Evolutionary conservation across 2,797 vertebrate genomes (phyloP).

Genomic region (Dicrostonyx torquatus): DNA sequence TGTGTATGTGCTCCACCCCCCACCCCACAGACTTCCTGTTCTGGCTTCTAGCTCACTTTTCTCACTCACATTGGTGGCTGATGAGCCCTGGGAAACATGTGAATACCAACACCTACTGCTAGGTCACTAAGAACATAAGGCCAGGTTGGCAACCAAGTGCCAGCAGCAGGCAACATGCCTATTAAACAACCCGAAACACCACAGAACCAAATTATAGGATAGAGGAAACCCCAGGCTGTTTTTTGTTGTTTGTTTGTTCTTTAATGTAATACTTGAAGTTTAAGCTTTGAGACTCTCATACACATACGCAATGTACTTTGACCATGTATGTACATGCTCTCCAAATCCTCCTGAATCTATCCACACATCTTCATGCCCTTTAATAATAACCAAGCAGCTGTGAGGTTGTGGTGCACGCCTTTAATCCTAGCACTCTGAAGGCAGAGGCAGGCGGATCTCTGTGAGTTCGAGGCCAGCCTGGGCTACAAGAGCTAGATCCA

Average conservation of each 20-base stretch:
- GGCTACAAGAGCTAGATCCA: too few species aligned
- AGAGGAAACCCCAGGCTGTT: not conserved
- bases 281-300: not conserved
- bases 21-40: not conserved
- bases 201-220: not conserved
- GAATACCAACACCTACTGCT: not conserved
- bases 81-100: not conserved
- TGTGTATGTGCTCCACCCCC: not conserved
- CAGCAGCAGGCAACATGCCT: not conserved
- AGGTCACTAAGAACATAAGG: not conserved
- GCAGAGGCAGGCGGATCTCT: too few species aligned
- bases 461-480: too few species aligned
- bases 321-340: not conserved
- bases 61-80: not conserved
- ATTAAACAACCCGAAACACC: not conserved
- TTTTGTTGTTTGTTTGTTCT: not conserved
- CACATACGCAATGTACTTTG: not conserved
- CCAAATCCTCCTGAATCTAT: not conserved
- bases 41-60: not conserved
- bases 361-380: not conserved
- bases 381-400: not conserved
- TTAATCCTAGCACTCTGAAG: too few species aligned
- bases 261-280: not conserved
- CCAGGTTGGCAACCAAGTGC: not conserved
- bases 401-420: rapidly evolving